A percentile compares a stretch with the other conserved stretches of the same genome.
phyloP scores from a whole-genome alignment of 2,113 vertebrate species.

The Muntiacus reevesi region DNA sequence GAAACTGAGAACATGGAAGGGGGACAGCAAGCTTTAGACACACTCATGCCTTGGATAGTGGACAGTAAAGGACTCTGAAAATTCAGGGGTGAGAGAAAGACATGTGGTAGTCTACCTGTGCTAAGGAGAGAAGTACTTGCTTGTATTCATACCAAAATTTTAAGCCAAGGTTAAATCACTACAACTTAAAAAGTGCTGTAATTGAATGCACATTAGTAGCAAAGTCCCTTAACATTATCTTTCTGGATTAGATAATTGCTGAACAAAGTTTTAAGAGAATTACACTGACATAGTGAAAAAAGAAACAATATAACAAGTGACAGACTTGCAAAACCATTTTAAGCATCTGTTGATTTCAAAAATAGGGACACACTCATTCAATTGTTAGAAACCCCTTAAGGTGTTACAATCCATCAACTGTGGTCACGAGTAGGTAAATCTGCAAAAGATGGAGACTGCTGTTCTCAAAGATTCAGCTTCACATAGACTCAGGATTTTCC shows the following conservation, averaged over 20 bases:
- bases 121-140: not conserved
- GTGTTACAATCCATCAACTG: not conserved
- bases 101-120: not conserved
- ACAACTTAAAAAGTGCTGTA: not conserved
- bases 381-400: not conserved
- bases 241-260: not conserved
- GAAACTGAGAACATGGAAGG: not conserved
- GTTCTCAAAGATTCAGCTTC: not conserved
- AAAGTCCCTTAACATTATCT: not conserved
- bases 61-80: not conserved
- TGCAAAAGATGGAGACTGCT: not conserved
- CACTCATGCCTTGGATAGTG: fast-evolving
- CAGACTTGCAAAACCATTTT: not conserved
- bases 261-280: not conserved
- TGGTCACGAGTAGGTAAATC: not conserved
- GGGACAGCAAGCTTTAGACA: not conserved
- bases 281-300: not conserved
- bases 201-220: not conserved
- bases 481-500: not conserved
- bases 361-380: not conserved
- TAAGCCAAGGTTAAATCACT: not conserved
- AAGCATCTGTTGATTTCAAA: not conserved
- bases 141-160: not conserved
- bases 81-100: not conserved
- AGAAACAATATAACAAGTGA: not conserved